Evolutionary conservation across 2,888 invertebrate species (phyloP), one percentile per base, ranked within the genome.

Genomic region (Apotomis betuletana): DNA sequence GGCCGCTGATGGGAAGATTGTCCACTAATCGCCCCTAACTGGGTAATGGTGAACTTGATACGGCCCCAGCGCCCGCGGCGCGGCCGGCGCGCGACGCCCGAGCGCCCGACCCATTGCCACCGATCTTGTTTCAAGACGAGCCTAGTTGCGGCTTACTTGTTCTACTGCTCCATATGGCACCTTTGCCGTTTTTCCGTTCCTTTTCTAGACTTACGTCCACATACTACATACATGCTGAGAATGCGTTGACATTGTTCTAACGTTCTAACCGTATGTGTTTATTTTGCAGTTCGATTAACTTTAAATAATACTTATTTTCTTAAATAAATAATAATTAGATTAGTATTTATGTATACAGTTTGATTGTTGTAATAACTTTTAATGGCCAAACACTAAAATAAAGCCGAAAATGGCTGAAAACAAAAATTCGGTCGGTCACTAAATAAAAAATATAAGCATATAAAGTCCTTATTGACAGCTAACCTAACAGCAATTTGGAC

Each of bases 21-120:
- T 81, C 83, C 80, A 71, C 78, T 88, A 88, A 90, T 90, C 87
- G 85, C 76, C 82, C 75, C 85, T 90, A 91, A 92, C 89, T 87
- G 84, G 86, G 84, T 90, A 92, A 91, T 91, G 83, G 85, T 79
- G 78, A 89, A 89, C 88, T 90, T 88, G 88, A 86, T 88, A 85
- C 80, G 77, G 77, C 73, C 27, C 27, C 27, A 27, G 27, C 27
- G 27, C 27, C 77, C 75, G 76, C 41, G 41, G 41, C 75, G 76
- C 41, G 41, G 41, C 41, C 41, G 76, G 81, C 27, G 27, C 27
- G 27, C 27, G 27, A 27, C 27, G 27, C 27, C 27, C 27, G 79
- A 70, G 78, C 80, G 80, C 76, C 75, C 81, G 81, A 81, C 81
- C 82, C 81, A 85, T 80, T 84, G 84, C 81, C 83, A 82, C 80